These are phyloP conservation scores for Microtus ochrogaster DNA, from an alignment of 2,113 vertebrate species.

Conservation along the genomic window DNA sequence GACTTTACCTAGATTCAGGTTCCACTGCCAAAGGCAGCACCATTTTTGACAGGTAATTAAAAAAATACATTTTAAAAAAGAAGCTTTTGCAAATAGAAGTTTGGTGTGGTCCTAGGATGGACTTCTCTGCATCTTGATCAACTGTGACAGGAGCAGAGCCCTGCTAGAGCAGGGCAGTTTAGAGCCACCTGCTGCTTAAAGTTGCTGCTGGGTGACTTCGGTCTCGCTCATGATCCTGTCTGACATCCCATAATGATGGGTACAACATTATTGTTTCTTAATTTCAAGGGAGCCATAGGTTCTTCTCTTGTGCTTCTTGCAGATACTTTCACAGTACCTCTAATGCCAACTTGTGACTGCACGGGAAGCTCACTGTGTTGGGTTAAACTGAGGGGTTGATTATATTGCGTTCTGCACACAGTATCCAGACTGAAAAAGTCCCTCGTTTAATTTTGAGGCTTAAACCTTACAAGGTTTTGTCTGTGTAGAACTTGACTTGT, in stretches of 20 bases:
- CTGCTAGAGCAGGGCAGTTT: neutral
- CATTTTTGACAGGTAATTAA: neutral
- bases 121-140: neutral
- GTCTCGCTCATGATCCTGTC: neutral
- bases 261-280: conserved; percentile 1
- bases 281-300: neutral
- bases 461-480: neutral
- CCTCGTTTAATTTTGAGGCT: conserved; percentile 43
- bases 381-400: conserved; percentile 8
- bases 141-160: too few relatives aligned
- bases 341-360: neutral
- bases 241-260: neutral
- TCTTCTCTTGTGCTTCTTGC: neutral
- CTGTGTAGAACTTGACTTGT: conserved; percentile 1
- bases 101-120: neutral
- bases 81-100: neutral
- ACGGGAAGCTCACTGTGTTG: neutral
- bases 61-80: conserved; percentile 21
- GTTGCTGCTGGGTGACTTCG: neutral
- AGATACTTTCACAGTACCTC: neutral
- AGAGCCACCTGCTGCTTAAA: neutral
- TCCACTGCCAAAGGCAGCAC: neutral
- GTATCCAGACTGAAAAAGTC: neutral
- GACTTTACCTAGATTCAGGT: neutral
- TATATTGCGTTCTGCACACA: neutral